These are phyloP conservation scores for Charadrius vociferus DNA, from an alignment of 2,113 vertebrate genomes.

Conservation along the genomic window DNA sequence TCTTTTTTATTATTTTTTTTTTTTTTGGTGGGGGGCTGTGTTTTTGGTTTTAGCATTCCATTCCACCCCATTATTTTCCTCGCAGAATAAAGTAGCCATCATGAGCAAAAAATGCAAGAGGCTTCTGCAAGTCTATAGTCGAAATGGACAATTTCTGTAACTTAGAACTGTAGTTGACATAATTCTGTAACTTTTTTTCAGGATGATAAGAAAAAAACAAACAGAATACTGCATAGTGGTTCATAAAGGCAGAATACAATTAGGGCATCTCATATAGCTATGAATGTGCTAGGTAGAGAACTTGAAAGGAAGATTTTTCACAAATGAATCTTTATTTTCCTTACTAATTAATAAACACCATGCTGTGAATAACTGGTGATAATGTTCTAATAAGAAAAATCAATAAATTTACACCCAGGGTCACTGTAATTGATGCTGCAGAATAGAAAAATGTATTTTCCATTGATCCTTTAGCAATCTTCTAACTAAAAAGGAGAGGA, in stretches of 20 bases:
- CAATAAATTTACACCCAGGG: slow-evolving; percentile 78
- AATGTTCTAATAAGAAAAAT: slow-evolving; percentile 80
- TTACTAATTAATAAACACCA: slow-evolving; percentile 79
- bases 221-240: neutral
- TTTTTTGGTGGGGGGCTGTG: accelerated
- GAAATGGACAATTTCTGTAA: neutral
- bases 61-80: neutral
- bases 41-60: neutral
- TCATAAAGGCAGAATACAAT: slow-evolving; percentile 33
- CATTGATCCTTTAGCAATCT: slow-evolving; percentile 76
- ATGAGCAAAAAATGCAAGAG: neutral
- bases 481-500: slow-evolving; percentile 73
- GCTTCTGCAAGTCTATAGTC: neutral
- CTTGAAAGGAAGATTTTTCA: slow-evolving; percentile 68
- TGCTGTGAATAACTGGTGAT: slow-evolving; percentile 76
- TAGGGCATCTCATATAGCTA: slow-evolving; percentile 19
- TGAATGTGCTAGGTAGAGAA: slow-evolving; percentile 36
- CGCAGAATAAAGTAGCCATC: neutral
- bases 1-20: no score
- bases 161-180: neutral
- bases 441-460: slow-evolving; percentile 71
- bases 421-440: slow-evolving; percentile 73
- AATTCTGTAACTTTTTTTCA: neutral
- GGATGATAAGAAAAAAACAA: slow-evolving; percentile 5
- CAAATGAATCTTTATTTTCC: slow-evolving; percentile 72